Conservation (phyloP, 2,797 vertebrate genomes). For the Ceryle rudis region DNA sequence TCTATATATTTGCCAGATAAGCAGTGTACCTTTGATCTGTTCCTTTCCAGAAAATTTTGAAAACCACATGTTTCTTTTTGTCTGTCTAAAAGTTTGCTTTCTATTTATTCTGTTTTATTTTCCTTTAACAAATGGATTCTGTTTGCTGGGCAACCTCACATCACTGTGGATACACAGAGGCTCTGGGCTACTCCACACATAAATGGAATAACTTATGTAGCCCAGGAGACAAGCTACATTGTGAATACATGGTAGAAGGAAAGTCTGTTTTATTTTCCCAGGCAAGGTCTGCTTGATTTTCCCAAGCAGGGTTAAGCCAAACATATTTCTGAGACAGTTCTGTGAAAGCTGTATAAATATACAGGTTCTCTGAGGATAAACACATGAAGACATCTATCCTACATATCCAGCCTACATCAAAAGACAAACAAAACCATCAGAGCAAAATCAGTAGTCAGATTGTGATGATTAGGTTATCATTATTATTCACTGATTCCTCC, state of each 20-base stretch:
- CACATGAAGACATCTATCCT: neutral
- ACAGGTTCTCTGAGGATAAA: neutral
- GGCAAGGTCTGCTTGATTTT: neutral
- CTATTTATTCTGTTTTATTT: neutral
- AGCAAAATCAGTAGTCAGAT: neutral
- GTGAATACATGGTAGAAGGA: neutral
- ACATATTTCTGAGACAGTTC: neutral
- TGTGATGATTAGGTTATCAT: neutral
- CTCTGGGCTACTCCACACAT: accelerated
- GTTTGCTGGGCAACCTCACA: neutral
- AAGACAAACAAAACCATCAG: neutral
- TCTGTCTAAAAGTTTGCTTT: neutral
- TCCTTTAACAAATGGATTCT: neutral
- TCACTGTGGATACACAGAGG: neutral
- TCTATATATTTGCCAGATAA: neutral
- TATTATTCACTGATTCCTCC: neutral
- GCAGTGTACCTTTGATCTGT: neutral
- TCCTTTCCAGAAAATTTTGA: neutral
- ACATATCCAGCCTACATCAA: neutral
- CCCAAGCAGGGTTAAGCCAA: neutral
- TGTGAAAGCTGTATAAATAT: neutral
- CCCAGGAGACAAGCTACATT: neutral
- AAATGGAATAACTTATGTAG: neutral
- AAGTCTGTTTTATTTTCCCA: neutral
- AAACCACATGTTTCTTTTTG: neutral